Base-by-base conservation (phyloP, 2,797 vertebrate species). In the Enteromius anoplus region DNA sequence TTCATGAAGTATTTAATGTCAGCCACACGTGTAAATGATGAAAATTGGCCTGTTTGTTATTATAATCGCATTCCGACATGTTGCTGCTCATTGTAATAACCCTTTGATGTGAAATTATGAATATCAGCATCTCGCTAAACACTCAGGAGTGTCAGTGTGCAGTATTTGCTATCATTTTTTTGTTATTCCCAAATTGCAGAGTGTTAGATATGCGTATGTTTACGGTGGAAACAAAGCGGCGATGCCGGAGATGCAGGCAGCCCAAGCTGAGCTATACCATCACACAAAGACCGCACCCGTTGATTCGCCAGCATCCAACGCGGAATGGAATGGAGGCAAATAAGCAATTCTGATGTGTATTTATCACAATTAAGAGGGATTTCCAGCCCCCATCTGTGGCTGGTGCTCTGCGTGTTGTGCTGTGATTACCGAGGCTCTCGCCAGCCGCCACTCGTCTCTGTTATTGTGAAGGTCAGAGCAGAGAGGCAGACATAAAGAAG, bases 381-480 rank as follows among this genome's bases (percentile, higher is more conserved):
- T 87, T 89, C 55, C 85, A 85, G 83, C 78, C 75, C 40, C 78
- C 82, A 85, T 89, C 82, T 87, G 88, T 83, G 84, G 68, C 83
- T 76, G 86, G 73, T 85, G 87, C 69, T 85, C 68, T 62, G 84
- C 81, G 70, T 79, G 87, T 85, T 81, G 84, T 65, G 84, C 77
- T 17, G 87, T 90, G 87, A 89, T 90, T 89, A 88, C 83, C 32
- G 86, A 47, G 23, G 42, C 81, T 86, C 82, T 86, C 77, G 78
- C 83, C 64, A 78, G 84, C 85, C 85, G 70, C 81, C 87, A 81
- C 88, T 86, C 84, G 69, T 84, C 83, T 72, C 81, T 86, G 87
- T 89, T 87, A 85, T 86, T 88, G 84, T 90, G 90, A 91, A 91
- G 90, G 90, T 90, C 90, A 91, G 89, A 64, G 85, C 84, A 69